Evolutionary conservation across 2,888 invertebrate genomes (phyloP).

Genomic region (Orthosia cruda): DNA sequence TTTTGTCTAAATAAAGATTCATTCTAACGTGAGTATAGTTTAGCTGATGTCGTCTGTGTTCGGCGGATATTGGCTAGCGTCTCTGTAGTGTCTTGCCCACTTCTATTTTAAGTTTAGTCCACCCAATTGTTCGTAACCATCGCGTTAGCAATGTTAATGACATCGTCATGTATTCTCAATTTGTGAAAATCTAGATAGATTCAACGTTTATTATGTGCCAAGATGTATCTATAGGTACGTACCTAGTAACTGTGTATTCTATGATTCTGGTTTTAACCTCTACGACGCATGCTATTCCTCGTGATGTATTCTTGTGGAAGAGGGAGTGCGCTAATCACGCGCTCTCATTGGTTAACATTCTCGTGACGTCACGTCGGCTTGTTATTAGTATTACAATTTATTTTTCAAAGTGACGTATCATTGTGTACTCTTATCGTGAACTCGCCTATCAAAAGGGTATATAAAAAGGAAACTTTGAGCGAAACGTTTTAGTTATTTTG

Average conservation of each 20-base stretch:
- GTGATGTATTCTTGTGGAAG: slow-evolving; percentile 77
- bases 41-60: slow-evolving; percentile 25
- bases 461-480: slow-evolving; percentile 78
- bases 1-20: slow-evolving; percentile 23
- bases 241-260: slow-evolving; percentile 65
- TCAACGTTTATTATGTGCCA: slow-evolving; percentile 65
- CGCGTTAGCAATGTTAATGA: slow-evolving; percentile 59
- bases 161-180: slow-evolving; percentile 60
- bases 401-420: slow-evolving; percentile 81
- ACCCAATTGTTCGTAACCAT: slow-evolving; percentile 41
- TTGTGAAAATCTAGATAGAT: slow-evolving; percentile 56
- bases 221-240: slow-evolving; percentile 57
- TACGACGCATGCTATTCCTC: slow-evolving; percentile 60
- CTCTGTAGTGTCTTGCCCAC: slow-evolving; percentile 46
- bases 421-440: slow-evolving; percentile 74
- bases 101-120: slow-evolving; percentile 59
- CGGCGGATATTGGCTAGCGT: slow-evolving; percentile 53
- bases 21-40: slow-evolving; percentile 28
- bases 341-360: slow-evolving; percentile 79
- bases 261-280: slow-evolving; percentile 83
- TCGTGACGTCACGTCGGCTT: slow-evolving; percentile 82
- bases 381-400: slow-evolving; percentile 75
- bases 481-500: slow-evolving; percentile 74
- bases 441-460: slow-evolving; percentile 70
- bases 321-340: slow-evolving; percentile 83